phyloP scores from a whole-genome alignment of 2,113 vertebrate species.

The Vulpes lagopus region DNA sequence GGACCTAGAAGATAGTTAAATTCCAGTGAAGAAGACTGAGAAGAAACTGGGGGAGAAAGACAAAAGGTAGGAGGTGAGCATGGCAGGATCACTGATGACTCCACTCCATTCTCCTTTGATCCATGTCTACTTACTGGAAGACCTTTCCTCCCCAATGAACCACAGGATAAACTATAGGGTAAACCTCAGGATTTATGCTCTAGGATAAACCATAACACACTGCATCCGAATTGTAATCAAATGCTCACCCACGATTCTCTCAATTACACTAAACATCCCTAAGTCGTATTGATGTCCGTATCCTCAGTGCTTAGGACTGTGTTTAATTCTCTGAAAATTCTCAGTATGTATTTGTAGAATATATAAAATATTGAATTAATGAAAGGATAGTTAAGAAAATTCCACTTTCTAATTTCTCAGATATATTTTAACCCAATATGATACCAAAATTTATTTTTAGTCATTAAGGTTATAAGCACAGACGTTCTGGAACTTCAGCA shows the following conservation, averaged over 20 bases:
- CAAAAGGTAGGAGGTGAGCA: not conserved
- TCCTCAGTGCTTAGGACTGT: not conserved
- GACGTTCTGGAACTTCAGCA: not conserved
- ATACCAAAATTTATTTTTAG: constrained; percentile 51
- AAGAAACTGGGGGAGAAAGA: not conserved
- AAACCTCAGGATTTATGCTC: not conserved
- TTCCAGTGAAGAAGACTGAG: not conserved
- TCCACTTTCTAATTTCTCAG: constrained; percentile 17
- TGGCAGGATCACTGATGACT: not conserved
- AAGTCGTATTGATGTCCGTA: not conserved
- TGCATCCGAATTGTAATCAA: not conserved
- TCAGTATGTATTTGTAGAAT: not conserved
- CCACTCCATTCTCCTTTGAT: not conserved
- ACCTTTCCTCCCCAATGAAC: not conserved
- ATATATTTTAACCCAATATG: constrained; percentile 26
- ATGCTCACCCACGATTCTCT: not conserved
- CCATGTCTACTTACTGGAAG: not conserved
- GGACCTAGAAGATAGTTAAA: not conserved
- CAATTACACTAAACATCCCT: not conserved
- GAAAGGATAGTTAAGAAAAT: not conserved
- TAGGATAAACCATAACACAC: not conserved
- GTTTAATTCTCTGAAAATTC: not conserved
- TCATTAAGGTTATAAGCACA: constrained; percentile 46
- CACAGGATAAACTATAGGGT: not conserved
- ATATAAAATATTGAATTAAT: not conserved